Evolutionary conservation across 2,888 invertebrate species (phyloP).

Genomic region (Apotomis betuletana): DNA sequence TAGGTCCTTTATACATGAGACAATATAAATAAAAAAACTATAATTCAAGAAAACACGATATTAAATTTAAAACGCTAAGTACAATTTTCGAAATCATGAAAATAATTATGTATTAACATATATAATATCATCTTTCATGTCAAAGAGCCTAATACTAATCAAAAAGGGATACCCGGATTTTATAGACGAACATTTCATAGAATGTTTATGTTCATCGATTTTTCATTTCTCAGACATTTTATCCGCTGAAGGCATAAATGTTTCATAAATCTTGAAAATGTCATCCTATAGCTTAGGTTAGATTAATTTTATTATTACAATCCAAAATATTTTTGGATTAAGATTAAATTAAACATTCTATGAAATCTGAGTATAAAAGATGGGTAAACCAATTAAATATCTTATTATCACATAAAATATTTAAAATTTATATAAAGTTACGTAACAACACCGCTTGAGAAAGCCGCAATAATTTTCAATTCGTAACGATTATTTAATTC

Average conservation of each 20-base stretch:
- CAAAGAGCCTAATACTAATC: constrained; percentile 34
- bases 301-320: no score
- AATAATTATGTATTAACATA: constrained; percentile 9
- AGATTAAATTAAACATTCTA: no score
- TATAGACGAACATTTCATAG: constrained; percentile 21
- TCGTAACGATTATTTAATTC: constrained; percentile 43
- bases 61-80: not conserved
- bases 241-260: no score
- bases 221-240: no score
- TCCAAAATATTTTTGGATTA: no score
- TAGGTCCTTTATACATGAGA: constrained; percentile 14
- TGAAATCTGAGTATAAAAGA: no score
- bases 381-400: constrained; percentile 1
- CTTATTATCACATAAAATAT: constrained; percentile 40
- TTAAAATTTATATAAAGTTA: constrained; percentile 46
- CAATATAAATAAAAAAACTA: not conserved
- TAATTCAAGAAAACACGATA: not conserved
- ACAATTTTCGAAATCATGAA: not conserved
- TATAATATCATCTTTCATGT: constrained; percentile 39
- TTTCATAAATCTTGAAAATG: no score
- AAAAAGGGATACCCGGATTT: constrained; percentile 23
- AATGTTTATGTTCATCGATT: not conserved
- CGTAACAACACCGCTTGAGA: constrained; percentile 46
- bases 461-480: constrained; percentile 44
- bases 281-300: no score